Conservation (phyloP, 2,113 vertebrate species). For the Hylia prasina region DNA sequence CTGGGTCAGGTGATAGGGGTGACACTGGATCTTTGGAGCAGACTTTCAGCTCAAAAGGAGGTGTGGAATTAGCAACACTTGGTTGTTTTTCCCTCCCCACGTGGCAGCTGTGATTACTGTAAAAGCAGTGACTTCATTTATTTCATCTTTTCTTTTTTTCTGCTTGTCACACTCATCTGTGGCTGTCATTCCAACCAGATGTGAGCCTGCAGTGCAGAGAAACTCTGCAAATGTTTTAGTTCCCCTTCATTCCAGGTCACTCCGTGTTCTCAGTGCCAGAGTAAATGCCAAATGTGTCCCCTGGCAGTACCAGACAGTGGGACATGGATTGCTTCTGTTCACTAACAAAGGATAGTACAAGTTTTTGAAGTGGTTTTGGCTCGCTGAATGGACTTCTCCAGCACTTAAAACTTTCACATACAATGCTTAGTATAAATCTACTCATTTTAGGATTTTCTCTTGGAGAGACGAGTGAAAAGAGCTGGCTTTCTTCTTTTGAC, state of each 20-base stretch:
- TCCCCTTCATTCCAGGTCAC: background rate
- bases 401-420: rapidly evolving
- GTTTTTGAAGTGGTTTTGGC: background rate
- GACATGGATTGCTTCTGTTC: background rate
- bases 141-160: background rate
- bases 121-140: background rate
- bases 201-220: background rate
- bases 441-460: background rate
- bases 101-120: background rate
- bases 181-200: background rate
- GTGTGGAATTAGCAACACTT: background rate
- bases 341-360: background rate
- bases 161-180: background rate
- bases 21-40: background rate
- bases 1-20: background rate
- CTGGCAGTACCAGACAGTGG: background rate
- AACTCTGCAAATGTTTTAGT: background rate
- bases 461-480: background rate
- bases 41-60: background rate
- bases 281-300: rapidly evolving
- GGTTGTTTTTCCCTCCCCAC: background rate
- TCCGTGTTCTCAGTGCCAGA: background rate
- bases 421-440: background rate
- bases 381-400: background rate
- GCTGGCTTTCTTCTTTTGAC: background rate